Evolutionary conservation across 2,113 vertebrate genomes (phyloP).

Genomic region (Melanerpes aurifrons): DNA sequence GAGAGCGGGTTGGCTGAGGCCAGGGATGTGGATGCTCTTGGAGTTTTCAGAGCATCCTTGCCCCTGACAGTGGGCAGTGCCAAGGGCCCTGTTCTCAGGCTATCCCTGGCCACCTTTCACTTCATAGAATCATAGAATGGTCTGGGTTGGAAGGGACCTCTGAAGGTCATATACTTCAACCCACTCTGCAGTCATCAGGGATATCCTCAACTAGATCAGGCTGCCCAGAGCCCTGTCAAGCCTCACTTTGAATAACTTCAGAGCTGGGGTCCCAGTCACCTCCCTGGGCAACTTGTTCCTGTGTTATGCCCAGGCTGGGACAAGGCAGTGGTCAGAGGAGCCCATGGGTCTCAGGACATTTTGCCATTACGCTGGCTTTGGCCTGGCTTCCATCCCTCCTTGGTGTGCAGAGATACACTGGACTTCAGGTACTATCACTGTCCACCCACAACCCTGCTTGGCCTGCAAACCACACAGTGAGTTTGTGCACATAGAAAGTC

Average conservation of each 20-base stretch:
- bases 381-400: neutral
- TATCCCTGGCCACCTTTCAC: neutral
- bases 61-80: neutral
- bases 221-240: no score
- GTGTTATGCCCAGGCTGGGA: neutral
- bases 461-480: neutral
- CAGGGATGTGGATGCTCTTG: neutral
- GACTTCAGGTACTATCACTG: neutral
- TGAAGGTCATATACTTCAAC: no score
- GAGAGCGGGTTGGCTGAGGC: neutral
- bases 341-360: neutral
- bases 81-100: neutral
- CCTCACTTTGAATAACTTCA: no score
- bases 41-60: neutral
- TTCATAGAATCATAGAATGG: neutral
- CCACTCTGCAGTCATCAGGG: no score
- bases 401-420: neutral
- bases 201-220: no score
- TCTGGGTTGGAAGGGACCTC: no score
- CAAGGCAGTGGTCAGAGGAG: neutral
- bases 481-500: neutral
- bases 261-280: no score
- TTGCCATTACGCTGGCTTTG: neutral
- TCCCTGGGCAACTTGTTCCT: no score
- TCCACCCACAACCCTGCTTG: neutral